Evolutionary conservation across 2,113 vertebrate species (phyloP), one percentile per base, ranked within the genome.

Genomic region (Cryptoleucopteryx plumbea): DNA sequence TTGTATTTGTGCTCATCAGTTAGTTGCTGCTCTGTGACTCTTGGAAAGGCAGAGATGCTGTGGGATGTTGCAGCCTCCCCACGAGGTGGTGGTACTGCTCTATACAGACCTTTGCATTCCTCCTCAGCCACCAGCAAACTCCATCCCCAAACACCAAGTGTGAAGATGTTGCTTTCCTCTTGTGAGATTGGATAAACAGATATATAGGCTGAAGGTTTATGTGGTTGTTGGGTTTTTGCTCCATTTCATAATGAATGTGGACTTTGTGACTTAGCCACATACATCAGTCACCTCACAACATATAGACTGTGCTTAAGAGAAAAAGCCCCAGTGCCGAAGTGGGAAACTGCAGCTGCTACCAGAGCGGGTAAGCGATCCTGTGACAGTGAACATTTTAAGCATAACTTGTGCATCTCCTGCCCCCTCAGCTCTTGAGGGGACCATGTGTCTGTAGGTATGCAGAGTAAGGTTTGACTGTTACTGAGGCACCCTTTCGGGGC

Each of bases 161-260:
- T 14, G 15, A 29, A 47, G 32, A 10, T 3, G 15, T 29, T 29
- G 1, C n/a, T 68, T 47, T 22, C n/a, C 31, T 55, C 70, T 38
- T 17, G 8, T 79, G 56, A 67, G 73, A 11, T n/a, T 18, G 53
- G 50, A 31, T 36, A 17, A 63, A 48, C n/a, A 52, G 38, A 16
- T 8, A 7, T 43, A 13, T 20, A 43, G 63, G 78, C 42, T 85
- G 78, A 36, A 65, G 47, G 16, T 59, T 75, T 26, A 70, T 72
- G 55, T 62, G 18, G 25, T 45, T 29, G 40, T 63, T 70, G 56
- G 38, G 2, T 1, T 78, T 56, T 65, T 73, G 38, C 43, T 82
- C 59, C 19, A 4, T 88, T 93, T 87, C 83, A 92, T 88, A 42
- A 56, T 72, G 81, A 56, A 58, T 62, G 81, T 59, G 75, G 80